These are phyloP conservation scores for Poeciliopsis infans DNA, from an alignment of 2,797 vertebrate genomes.

Conservation along the genomic window DNA sequence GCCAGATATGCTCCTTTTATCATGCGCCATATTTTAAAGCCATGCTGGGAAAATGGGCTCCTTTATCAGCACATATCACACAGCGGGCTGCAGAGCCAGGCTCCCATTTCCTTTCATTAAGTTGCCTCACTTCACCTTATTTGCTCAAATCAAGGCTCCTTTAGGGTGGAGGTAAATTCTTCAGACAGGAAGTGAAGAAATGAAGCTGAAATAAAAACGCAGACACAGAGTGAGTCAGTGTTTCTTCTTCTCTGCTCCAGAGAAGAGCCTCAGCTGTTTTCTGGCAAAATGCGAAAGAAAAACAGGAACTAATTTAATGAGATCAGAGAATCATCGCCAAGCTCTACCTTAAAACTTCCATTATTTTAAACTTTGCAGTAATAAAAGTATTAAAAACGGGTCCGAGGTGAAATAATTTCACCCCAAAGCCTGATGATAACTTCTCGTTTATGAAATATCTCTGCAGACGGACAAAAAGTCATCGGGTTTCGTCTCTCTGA, in stretches of 20 bases:
- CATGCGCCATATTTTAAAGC: conserved; percentile 36
- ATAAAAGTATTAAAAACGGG: no score
- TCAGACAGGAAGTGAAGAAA: conserved; percentile 3
- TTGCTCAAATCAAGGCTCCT: conserved; percentile 2
- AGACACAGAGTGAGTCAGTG: background rate
- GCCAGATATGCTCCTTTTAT: conserved; percentile 39
- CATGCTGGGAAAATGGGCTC: conserved; percentile 9
- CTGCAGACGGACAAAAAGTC: no score
- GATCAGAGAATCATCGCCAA: background rate
- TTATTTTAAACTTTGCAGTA: no score
- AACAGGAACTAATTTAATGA: background rate
- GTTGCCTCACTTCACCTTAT: background rate
- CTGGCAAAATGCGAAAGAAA: background rate
- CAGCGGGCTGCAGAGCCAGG: background rate
- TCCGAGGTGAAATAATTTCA: no score
- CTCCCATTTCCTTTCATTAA: conserved; percentile 4
- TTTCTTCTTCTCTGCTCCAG: background rate
- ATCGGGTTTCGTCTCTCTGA: no score
- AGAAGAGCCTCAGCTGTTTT: background rate
- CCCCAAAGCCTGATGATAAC: no score
- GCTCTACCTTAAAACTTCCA: no score
- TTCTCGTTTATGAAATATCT: no score
- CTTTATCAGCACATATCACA: conserved; percentile 29
- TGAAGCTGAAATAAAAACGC: conserved; percentile 4
- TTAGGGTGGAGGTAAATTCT: background rate